These are phyloP conservation scores for Pseudomyrmex sp. DNA, from an alignment of 1,140 invertebrate genomes.

Conservation along the genomic window DNA sequence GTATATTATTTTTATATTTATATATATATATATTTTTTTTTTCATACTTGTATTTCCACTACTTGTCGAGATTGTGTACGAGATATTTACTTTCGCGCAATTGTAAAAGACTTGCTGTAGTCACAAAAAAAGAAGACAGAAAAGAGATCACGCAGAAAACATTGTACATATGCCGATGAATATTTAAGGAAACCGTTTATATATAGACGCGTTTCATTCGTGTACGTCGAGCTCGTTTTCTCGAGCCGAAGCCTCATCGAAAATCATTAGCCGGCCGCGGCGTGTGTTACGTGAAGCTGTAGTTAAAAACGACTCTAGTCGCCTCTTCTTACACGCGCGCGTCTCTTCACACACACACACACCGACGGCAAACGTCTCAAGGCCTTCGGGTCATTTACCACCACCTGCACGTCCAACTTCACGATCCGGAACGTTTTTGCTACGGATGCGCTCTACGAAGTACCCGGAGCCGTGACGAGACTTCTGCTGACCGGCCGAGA, in stretches of 20 bases:
- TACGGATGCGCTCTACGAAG: conserved; percentile 50
- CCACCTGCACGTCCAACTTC: conserved; percentile 81
- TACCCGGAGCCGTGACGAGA: conserved; percentile 63
- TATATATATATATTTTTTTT: no score
- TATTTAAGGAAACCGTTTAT: conserved; percentile 27
- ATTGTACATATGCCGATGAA: neutral
- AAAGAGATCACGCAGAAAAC: neutral
- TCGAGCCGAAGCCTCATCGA: conserved; percentile 12
- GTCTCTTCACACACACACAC: conserved; percentile 9
- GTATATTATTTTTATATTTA: no score
- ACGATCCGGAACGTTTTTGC: conserved; percentile 77
- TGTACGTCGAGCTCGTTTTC: neutral
- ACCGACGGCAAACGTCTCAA: conserved; percentile 80
- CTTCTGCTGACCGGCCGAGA: conserved; percentile 20
- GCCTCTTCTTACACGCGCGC: conserved; percentile 57
- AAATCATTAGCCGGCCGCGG: conserved; percentile 34
- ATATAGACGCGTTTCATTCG: neutral
- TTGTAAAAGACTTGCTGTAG: neutral
- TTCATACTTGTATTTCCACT: no score
- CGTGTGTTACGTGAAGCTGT: conserved; percentile 53
- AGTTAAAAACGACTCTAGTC: conserved; percentile 36
- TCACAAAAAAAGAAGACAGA: neutral
- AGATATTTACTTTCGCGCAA: neutral
- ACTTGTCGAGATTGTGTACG: no score
- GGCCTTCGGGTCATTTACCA: conserved; percentile 84